Evolutionary conservation across 2,888 invertebrate genomes (phyloP), one percentile per base, ranked within the genome.

Genomic region (Cataglyphis cursor): DNA sequence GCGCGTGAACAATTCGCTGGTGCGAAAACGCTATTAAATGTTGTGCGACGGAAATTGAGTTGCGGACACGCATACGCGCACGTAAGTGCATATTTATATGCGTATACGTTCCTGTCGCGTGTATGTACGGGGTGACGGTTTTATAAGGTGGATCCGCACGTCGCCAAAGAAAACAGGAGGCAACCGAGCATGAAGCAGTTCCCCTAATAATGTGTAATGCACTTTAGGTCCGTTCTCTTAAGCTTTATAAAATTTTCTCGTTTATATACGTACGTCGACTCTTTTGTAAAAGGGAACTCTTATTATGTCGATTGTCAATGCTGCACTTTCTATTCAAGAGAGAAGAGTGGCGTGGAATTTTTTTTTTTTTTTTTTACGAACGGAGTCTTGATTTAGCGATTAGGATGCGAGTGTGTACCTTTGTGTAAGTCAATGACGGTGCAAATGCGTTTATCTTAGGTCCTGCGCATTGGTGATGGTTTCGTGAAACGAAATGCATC

Each of bases 291-390:
- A 92, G 92, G 90, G 88, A 89, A 89, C 75, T 75, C 70, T 82
- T 92, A 90, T 90, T 93, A 93, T 91, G 93, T 94, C 93, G 94
- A 95, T 95, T 94, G 94, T 94, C 94, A 93, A 94, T 93, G 94
- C 94, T 94, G 93, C 93, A 94, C 94, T 94, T 94, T 95, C 94
- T 92, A 91, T 91, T 90, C 86, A 81, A 75, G 84, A 85, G 83
- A 62, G 82, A 70, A 66, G 72, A 80, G 73, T 64, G 65, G 75
- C 15, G 44, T 44, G 44, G 12, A 44, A 15, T 44, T 44, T 44
- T 3, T 3, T 59, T 59, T 57, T 24, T 54, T 54, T 10, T 57
- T 57, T 57, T 35, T 54, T 81, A 70, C 41, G 75, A 86, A 81
- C 57, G 59, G 80, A 70, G 68, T 83, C 59, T 65, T 66, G 35